Evolutionary conservation across 2,113 vertebrate species (phyloP).

Genomic region (Mirounga angustirostris): DNA sequence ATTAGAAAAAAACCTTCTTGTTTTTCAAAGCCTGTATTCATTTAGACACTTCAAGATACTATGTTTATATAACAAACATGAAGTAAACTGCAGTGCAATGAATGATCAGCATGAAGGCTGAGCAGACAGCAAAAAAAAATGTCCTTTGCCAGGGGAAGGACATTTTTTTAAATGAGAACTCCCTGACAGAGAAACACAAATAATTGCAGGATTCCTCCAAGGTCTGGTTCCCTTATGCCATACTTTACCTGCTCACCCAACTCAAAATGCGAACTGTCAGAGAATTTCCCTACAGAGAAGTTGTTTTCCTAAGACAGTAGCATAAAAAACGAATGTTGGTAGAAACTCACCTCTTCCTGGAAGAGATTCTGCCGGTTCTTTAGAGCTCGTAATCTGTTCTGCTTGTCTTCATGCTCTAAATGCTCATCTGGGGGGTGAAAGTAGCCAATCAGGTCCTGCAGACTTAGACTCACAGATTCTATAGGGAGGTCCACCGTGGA

Average conservation of each 20-base stretch:
- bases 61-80: background rate
- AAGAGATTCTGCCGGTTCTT: conserved; percentile 99
- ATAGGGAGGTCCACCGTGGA: conserved; percentile 92
- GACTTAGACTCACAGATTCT: conserved; percentile 95
- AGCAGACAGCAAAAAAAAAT: background rate
- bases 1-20: no score
- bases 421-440: conserved; percentile 97
- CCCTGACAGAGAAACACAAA: background rate
- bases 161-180: background rate
- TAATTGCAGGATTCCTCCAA: background rate
- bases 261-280: background rate
- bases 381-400: conserved; percentile 95
- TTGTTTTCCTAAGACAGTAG: background rate
- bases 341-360: conserved; percentile 94
- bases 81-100: background rate
- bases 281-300: background rate
- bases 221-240: background rate
- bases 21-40: background rate
- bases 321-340: accelerated
- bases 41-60: background rate
- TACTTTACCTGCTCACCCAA: background rate
- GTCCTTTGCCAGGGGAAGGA: background rate
- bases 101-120: background rate
- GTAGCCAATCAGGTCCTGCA: conserved; percentile 97
- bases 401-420: conserved; percentile 96